Evolutionary conservation across 2,888 invertebrate species (phyloP), one percentile per base, ranked within the genome.

Genomic region (Buathra laborator): DNA sequence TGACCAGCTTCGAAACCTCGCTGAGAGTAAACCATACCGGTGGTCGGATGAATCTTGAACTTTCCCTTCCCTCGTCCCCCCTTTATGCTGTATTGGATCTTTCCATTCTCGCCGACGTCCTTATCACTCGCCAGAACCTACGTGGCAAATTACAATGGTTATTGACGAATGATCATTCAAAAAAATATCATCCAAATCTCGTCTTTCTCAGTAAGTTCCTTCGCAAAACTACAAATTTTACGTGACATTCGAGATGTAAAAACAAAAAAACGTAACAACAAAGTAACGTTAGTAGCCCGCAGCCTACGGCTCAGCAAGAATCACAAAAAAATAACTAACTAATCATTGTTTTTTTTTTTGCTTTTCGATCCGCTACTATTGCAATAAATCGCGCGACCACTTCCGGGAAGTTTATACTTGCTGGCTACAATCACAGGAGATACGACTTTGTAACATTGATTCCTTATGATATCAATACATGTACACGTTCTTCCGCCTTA

Each of bases 71-170:
- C 97, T 87, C 96, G 95, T 14, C 97, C 97, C 14, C 97, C 96
- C 93, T 96, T 97, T 70, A 97, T 96, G 90, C 96, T 96, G 95
- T 98, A 99, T 29, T 96, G 96, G 88, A 99, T 96, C 88, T 96
- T 96, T 77, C 97, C 97, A 94, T 99, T 99, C 87, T 95, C 96
- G 9, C 97, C 98, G 76, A 95, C 95, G 94, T 99, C 99, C 89
- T 95, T 95, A 94, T 99, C 99, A 88, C 96, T 95, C 14, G 98
- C 98, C 87, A 97, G 94, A 87, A 98, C 97, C 96, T 97, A 94
- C 81, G 68, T 37, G 37, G 81, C 64, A 85, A 82, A 87, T 77
- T 51, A 67, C 67, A 53, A 77, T 71, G 46, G 10, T 83, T 53
- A 77, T 43, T 24, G 7, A 64, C n/a, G 64, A 19, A 67, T 1